Evolutionary conservation across 64 coral and sea anemone species (phyloP), one percentile per base, ranked within the genome.

Genomic region (Orbicella faveolata): DNA sequence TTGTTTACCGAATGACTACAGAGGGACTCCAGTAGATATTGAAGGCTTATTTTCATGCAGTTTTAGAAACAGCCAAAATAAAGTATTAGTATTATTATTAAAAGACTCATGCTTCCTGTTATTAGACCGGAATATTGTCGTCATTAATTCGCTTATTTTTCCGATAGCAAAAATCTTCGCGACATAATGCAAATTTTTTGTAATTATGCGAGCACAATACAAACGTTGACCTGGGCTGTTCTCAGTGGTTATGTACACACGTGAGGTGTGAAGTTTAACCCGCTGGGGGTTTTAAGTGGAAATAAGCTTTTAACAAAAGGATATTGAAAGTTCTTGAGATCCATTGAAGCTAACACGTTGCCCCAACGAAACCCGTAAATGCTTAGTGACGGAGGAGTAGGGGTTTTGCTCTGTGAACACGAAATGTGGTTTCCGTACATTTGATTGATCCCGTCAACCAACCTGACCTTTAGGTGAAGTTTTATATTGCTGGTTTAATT

Each of bases 381-480:
- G 3, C 2, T 41, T 70, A 25, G 55, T 16, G 55, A 59, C 15
- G 20, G 82, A 21, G 10, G 68, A 62, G 18, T 2, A 13, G 37
- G 25, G 21, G 34, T 13, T 8, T n/a, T 65, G 9, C 6, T 13
- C 17, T 61, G 17, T 23, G 39, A 52, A 7, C 3, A 39, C 4
- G 23, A 44, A 85, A 73, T 26, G 19, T 11, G 67, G 67, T 52
- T 85, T 69, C 23, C 23, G 37, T 34, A 25, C 36, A 44, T 73
- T 19, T 25, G 36, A 73, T 52, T 85, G 57, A 64, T 82, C 57
- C 79, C 19, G 63, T 59, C 36, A 52, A 44, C 21, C 36, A 72
- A 85, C 65, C 73, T 85, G 82, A 85, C 82, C 82, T 80, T 17
- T 1, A 10, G 77, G 77, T 90, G 75, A 90, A 73, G 63, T 81